phyloP scores from a whole-genome alignment of 2,797 vertebrate genomes.

The Danio jaintianensis region DNA sequence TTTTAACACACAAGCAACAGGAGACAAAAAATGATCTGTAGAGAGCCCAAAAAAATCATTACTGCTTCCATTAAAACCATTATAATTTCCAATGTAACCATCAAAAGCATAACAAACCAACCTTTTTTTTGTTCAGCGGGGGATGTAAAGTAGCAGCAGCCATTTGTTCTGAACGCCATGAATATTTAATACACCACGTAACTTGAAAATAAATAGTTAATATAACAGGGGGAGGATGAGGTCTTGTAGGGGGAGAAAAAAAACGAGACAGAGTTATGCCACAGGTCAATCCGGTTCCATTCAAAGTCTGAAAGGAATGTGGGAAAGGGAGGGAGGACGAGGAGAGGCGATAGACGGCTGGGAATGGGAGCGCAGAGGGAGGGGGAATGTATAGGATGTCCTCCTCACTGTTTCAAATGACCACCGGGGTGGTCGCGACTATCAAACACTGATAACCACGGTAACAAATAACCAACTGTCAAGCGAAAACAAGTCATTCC shows the following conservation, averaged over 20 bases:
- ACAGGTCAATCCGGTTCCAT: conserved; percentile 46
- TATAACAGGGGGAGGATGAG: conserved; percentile 21
- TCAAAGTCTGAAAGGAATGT: conserved; percentile 51
- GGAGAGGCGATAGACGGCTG: conserved; percentile 16
- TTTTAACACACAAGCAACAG: background rate
- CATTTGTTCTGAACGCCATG: conserved; percentile 35
- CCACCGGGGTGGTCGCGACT: conserved; percentile 27
- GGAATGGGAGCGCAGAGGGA: conserved; percentile 27
- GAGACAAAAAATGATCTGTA: too few species aligned
- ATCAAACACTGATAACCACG: conserved; percentile 39
- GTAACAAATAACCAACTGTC: conserved; percentile 24
- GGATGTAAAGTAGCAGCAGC: conserved; percentile 26
- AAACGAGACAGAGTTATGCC: conserved; percentile 24
- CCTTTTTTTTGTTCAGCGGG: too few species aligned
- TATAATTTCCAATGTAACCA: too few species aligned
- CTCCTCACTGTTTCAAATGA: conserved; percentile 13
- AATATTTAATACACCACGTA: conserved; percentile 33
- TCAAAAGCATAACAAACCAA: too few species aligned
- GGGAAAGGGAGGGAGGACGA: conserved; percentile 17
- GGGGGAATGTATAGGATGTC: conserved; percentile 20
- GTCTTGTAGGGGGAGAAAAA: background rate
- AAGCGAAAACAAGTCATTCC: background rate
- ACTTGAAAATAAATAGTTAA: conserved; percentile 51
- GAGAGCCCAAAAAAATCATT: too few species aligned
- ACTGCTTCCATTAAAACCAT: too few species aligned